Conservation (phyloP, 2,113 vertebrate genomes). For the Psilopsiagon aymara region DNA sequence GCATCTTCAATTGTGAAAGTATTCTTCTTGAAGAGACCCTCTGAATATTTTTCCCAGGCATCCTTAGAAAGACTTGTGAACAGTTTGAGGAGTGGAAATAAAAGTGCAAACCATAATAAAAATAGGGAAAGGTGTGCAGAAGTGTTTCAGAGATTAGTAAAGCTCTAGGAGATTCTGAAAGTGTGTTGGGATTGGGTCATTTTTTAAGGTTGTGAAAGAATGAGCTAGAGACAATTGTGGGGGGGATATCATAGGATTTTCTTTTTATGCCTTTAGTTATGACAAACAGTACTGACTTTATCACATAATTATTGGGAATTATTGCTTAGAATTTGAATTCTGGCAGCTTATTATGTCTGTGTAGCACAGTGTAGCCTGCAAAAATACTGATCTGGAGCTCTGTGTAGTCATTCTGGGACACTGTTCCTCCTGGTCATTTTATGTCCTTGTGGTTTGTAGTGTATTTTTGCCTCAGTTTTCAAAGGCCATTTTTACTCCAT, state of each 20-base stretch:
- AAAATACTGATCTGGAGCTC: background rate
- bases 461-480: fast-evolving
- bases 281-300: background rate
- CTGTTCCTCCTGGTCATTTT: background rate
- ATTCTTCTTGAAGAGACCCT: background rate
- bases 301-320: background rate
- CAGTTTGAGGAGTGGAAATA: background rate
- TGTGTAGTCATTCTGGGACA: fast-evolving
- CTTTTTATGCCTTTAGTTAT: background rate
- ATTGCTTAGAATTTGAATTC: background rate
- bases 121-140: background rate
- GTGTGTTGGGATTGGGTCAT: background rate
- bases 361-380: background rate
- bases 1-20: background rate
- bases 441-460: background rate
- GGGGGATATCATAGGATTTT: background rate
- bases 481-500: background rate
- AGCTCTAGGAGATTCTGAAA: background rate
- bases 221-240: background rate
- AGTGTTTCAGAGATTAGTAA: background rate
- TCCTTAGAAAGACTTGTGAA: background rate
- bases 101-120: background rate
- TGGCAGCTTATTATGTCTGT: fast-evolving
- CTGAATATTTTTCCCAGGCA: background rate
- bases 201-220: background rate